These are phyloP conservation scores for Epicauta chinensis DNA, from an alignment of 1,140 invertebrate species.

Conservation along the genomic window DNA sequence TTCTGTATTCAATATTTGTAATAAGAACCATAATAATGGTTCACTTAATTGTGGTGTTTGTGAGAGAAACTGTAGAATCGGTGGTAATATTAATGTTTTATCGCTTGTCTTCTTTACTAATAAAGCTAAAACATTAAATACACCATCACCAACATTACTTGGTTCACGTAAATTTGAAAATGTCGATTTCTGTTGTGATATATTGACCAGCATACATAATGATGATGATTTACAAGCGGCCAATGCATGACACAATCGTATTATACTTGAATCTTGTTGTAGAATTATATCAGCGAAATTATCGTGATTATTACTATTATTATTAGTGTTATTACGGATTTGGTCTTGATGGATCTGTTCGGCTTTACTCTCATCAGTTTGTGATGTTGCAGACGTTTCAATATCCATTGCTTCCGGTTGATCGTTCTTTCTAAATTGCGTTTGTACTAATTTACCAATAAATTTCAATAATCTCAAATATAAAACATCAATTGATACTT, in stretches of 20 bases:
- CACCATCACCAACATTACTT: constrained; percentile 71
- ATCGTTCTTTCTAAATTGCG: constrained; percentile 48
- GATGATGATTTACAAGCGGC: constrained; percentile 64
- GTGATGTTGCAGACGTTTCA: constrained; percentile 41
- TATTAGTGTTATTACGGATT: constrained; percentile 8
- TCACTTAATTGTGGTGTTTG: constrained; percentile 60
- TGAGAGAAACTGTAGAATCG: constrained; percentile 67
- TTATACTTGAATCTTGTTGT: constrained; percentile 73
- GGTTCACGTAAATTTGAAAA: constrained; percentile 51
- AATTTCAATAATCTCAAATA: constrained; percentile 62
- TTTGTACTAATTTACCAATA: constrained; percentile 60
- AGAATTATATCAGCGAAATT: constrained; percentile 69
- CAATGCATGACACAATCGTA: constrained; percentile 67
- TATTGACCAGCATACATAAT: constrained; percentile 50
- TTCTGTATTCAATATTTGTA: constrained; percentile 63
- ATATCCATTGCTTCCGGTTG: constrained; percentile 36
- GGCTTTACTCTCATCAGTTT: constrained; percentile 75
- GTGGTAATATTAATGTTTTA: constrained; percentile 64
- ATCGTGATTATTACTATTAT: constrained; percentile 39
- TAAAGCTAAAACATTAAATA: constrained; percentile 72
- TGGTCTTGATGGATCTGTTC: constrained; percentile 54
- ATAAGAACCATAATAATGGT: constrained; percentile 67
- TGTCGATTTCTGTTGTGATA: constrained; percentile 31
- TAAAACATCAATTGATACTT: constrained; percentile 59
- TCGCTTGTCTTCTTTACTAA: constrained; percentile 65